Evolutionary conservation across 1,140 invertebrate genomes (phyloP).

Genomic region (Tetragnatha versicolor): DNA sequence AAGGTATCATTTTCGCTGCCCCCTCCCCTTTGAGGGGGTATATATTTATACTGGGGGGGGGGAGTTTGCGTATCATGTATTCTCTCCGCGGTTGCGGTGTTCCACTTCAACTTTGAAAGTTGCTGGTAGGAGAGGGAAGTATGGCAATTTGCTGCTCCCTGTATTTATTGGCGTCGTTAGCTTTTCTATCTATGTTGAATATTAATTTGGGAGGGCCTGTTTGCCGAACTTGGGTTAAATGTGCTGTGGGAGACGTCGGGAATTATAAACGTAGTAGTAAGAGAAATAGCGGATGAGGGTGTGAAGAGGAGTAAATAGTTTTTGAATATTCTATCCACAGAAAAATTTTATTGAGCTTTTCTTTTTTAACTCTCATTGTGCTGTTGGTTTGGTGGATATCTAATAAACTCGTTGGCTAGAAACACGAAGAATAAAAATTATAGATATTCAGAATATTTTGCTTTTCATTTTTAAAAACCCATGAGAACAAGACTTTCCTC

Average conservation of each 20-base stretch:
- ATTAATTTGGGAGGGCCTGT: constrained; percentile 20
- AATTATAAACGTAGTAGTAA: no score
- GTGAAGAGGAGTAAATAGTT: no score
- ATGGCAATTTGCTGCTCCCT: constrained; percentile 32
- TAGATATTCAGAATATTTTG: no score
- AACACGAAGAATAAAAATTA: no score
- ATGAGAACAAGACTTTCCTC: no score
- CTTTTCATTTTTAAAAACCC: no score
- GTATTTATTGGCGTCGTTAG: constrained; percentile 50
- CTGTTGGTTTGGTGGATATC: no score
- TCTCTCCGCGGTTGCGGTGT: constrained; percentile 7
- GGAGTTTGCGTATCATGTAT: neutral
- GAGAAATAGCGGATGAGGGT: no score
- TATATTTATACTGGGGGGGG: neutral
- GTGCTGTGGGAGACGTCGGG: neutral
- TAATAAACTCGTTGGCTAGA: no score
- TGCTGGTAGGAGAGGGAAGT: neutral
- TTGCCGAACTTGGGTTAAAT: neutral
- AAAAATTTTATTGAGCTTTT: no score
- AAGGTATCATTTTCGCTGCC: neutral
- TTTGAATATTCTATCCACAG: no score
- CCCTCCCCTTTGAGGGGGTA: neutral
- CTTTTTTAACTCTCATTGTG: no score
- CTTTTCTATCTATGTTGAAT: constrained; percentile 37
- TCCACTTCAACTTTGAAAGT: neutral